A percentile compares a stretch with the other conserved stretches of the same genome.
phyloP scores from a whole-genome alignment of 2,797 vertebrate genomes.

The Carduelis carduelis region DNA sequence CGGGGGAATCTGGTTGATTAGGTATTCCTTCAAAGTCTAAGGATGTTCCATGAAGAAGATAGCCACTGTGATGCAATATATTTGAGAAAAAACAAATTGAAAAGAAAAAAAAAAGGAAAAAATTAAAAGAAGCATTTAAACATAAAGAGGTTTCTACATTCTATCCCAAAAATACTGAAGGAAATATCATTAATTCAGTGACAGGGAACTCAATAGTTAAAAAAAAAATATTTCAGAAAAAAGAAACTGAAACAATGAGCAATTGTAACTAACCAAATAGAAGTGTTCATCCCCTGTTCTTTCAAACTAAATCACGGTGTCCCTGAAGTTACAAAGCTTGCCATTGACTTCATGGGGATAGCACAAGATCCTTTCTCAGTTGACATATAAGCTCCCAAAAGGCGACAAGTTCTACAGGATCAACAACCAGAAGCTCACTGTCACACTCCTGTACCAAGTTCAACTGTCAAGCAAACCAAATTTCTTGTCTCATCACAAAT shows the following conservation, averaged over 20 bases:
- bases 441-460: neutral
- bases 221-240: neutral
- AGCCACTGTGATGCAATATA: neutral
- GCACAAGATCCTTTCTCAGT: neutral
- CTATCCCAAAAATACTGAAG: neutral
- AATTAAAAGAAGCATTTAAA: neutral
- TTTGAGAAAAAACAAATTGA: neutral
- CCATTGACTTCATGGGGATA: neutral
- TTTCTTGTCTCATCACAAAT: neutral
- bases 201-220: neutral
- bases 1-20: neutral
- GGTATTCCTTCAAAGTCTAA: neutral
- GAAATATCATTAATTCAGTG: neutral
- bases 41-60: neutral
- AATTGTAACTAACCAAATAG: neutral
- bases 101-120: rapidly evolving
- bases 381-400: neutral
- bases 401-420: neutral
- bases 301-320: neutral
- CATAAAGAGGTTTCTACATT: neutral
- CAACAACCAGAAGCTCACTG: neutral
- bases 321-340: neutral
- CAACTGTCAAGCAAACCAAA: neutral
- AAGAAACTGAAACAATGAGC: neutral
- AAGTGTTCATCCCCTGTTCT: neutral